These are phyloP conservation scores for Malachius bipustulatus DNA, from an alignment of 2,888 invertebrate species.

Conservation along the genomic window DNA sequence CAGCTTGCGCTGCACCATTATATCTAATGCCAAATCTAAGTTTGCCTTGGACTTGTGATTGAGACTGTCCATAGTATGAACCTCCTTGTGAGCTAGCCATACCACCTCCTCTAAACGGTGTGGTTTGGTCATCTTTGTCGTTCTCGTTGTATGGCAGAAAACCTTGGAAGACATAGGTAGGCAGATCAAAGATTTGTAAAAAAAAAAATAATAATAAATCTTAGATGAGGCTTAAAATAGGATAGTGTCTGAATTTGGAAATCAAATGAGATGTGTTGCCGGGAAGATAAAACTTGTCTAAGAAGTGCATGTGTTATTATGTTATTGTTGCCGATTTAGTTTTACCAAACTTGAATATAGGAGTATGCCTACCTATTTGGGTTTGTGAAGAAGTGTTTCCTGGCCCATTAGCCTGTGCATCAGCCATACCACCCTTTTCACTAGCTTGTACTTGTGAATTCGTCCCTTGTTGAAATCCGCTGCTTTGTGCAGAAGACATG, in stretches of 20 bases:
- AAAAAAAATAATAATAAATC: no score
- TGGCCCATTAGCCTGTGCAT: conserved; percentile 73
- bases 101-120: conserved; percentile 62
- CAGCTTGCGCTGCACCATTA: conserved; percentile 67
- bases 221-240: no score
- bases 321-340: no score
- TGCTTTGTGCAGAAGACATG: conserved; percentile 62
- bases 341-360: no score
- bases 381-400: conserved; percentile 81
- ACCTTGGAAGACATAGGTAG: no score
- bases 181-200: no score
- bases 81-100: conserved; percentile 70
- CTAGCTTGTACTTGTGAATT: conserved; percentile 71
- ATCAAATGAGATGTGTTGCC: no score
- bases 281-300: no score
- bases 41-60: conserved; percentile 71
- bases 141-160: conserved; percentile 62
- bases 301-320: no score
- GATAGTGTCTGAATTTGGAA: no score
- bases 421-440: conserved; percentile 71
- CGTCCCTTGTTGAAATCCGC: conserved; percentile 63
- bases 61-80: conserved; percentile 62
- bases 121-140: conserved; percentile 38
- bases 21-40: conserved; percentile 48
- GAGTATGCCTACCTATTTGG: no score